Conservation (phyloP, 2,113 vertebrate species). For the Mastomys natalensis region DNA sequence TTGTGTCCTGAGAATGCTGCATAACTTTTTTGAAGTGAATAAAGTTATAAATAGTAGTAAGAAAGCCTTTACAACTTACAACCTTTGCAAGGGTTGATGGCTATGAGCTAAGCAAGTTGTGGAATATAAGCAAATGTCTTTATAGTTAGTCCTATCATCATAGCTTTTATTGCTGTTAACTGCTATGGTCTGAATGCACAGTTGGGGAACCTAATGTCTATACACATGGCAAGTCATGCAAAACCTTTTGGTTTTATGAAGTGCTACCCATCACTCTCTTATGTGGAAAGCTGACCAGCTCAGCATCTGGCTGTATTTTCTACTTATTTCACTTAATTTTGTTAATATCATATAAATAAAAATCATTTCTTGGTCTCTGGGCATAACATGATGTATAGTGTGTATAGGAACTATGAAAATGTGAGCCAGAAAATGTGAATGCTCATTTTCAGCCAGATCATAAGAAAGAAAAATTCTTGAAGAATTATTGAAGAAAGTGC, state of each 20-base stretch:
- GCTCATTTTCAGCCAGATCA: conserved; percentile 34
- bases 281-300: background rate
- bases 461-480: conserved; percentile 14
- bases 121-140: background rate
- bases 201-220: background rate
- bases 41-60: background rate
- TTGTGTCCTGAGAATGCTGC: background rate
- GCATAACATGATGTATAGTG: background rate
- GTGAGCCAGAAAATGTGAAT: background rate
- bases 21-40: too few relatives aligned
- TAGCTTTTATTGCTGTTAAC: background rate
- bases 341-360: background rate
- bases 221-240: background rate
- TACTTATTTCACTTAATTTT: background rate
- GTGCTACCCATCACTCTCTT: background rate
- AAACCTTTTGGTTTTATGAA: background rate
- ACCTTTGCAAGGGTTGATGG: background rate
- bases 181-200: background rate
- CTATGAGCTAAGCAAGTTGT: background rate
- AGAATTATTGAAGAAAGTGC: conserved; percentile 39
- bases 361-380: background rate
- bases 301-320: conserved; percentile 7
- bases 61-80: background rate
- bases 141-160: too few relatives aligned
- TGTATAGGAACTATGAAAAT: background rate